These are phyloP conservation scores for Leptinotarsa texana DNA, from an alignment of 1,140 invertebrate species.

Conservation along the genomic window DNA sequence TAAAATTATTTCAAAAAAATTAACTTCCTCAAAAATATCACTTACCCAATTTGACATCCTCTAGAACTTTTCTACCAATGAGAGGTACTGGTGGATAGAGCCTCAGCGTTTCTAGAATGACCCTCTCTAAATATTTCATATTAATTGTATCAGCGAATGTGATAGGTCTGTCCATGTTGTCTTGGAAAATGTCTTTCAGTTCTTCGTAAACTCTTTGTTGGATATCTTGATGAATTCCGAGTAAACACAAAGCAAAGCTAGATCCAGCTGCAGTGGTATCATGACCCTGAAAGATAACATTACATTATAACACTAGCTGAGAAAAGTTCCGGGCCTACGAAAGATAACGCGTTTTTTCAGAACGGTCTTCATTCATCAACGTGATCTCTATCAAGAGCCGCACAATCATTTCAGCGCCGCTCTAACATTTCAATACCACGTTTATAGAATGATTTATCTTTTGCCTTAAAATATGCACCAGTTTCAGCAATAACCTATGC, in stretches of 20 bases:
- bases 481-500: no score
- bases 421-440: no score
- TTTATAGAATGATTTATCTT: no score
- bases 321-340: no score
- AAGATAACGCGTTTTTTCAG: no score
- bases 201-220: constrained; percentile 77
- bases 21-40: not conserved
- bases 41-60: constrained; percentile 67
- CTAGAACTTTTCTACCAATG: constrained; percentile 71
- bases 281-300: constrained; percentile 63
- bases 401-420: no score
- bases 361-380: no score
- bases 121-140: constrained; percentile 83
- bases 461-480: no score
- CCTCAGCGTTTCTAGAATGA: constrained; percentile 80
- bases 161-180: constrained; percentile 67
- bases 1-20: not conserved
- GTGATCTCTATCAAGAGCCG: no score
- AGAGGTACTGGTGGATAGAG: constrained; percentile 83
- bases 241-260: constrained; percentile 81
- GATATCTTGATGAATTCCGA: constrained; percentile 78
- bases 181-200: constrained; percentile 79
- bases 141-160: constrained; percentile 75
- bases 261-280: constrained; percentile 87
- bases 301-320: no score